Conservation (phyloP, 2,888 invertebrate genomes). For the Diarsia rubi region DNA sequence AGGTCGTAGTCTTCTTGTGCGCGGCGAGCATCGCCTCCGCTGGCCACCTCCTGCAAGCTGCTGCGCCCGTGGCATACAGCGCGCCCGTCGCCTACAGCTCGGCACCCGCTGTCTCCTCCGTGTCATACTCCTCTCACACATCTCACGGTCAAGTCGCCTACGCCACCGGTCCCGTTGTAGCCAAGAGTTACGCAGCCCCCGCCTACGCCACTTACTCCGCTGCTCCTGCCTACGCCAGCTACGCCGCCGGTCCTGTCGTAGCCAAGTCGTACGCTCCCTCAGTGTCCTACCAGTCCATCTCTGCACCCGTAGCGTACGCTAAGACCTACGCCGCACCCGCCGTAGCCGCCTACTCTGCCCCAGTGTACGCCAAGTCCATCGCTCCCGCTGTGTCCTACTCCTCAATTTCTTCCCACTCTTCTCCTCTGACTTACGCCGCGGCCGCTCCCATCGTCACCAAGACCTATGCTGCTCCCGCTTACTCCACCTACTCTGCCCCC, state of each 20-base stretch:
- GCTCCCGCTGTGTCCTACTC: slow-evolving; percentile 77
- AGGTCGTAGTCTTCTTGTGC: slow-evolving; percentile 90
- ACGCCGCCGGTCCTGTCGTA: slow-evolving; percentile 65
- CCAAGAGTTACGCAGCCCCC: slow-evolving; percentile 79
- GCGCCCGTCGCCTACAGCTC: slow-evolving; percentile 84
- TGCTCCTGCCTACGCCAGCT: slow-evolving; percentile 74
- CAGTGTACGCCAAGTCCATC: slow-evolving; percentile 80
- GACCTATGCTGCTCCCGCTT: slow-evolving; percentile 72
- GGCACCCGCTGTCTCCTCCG: slow-evolving; percentile 76
- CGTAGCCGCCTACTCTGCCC: slow-evolving; percentile 67
- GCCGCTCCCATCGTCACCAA: slow-evolving; percentile 69
- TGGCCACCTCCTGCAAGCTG: slow-evolving; percentile 87
- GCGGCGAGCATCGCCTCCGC: slow-evolving; percentile 91
- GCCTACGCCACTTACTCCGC: slow-evolving; percentile 63
- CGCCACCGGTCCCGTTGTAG: slow-evolving; percentile 77
- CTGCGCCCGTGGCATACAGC: slow-evolving; percentile 78
- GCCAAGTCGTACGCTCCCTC: slow-evolving; percentile 77
- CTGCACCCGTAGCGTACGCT: slow-evolving; percentile 78
- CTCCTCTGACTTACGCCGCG: slow-evolving; percentile 80
- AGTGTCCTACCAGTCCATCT: slow-evolving; percentile 73
- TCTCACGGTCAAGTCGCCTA: slow-evolving; percentile 67
- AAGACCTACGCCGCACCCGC: slow-evolving; percentile 73
- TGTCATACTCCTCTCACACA: slow-evolving; percentile 63
- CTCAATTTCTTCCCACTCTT: slow-evolving; percentile 83
- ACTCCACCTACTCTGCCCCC: slow-evolving; percentile 76